phyloP scores from a whole-genome alignment of 2,113 vertebrate genomes.

The Zosterops pallidus region DNA sequence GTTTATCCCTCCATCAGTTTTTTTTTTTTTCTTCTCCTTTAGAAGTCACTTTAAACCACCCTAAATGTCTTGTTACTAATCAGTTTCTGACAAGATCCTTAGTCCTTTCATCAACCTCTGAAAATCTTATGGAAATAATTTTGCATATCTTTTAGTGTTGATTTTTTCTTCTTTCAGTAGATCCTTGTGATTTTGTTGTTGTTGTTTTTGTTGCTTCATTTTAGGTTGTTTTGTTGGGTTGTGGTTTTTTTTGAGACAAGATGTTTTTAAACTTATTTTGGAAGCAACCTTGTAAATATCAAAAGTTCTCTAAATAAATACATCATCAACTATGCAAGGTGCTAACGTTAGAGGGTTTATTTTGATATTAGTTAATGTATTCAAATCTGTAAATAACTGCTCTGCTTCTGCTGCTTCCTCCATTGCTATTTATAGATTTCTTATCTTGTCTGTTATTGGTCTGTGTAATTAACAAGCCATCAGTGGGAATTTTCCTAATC shows the following conservation, averaged over 20 bases:
- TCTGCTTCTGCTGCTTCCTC: background rate
- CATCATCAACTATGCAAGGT: background rate
- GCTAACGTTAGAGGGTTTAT: background rate
- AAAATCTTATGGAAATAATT: background rate
- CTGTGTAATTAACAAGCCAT: conserved; percentile 39
- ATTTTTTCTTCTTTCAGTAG: background rate
- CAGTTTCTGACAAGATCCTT: background rate
- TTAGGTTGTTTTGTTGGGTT: background rate
- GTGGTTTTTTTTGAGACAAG: background rate
- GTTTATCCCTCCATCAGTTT: background rate
- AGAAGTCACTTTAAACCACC: background rate
- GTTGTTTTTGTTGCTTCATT: background rate
- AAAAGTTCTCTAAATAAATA: background rate
- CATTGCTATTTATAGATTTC: background rate
- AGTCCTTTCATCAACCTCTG: background rate
- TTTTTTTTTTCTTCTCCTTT: background rate
- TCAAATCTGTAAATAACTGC: conserved; percentile 18
- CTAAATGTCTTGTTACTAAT: background rate
- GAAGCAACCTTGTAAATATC: background rate
- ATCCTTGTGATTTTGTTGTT: background rate
- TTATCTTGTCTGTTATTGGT: background rate
- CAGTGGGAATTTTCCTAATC: conserved; percentile 45
- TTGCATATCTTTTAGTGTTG: background rate
- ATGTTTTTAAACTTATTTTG: background rate
- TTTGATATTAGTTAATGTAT: conserved; percentile 18